Evolutionary conservation across 2,113 vertebrate genomes (phyloP).

Genomic region (Microtus richardsoni): DNA sequence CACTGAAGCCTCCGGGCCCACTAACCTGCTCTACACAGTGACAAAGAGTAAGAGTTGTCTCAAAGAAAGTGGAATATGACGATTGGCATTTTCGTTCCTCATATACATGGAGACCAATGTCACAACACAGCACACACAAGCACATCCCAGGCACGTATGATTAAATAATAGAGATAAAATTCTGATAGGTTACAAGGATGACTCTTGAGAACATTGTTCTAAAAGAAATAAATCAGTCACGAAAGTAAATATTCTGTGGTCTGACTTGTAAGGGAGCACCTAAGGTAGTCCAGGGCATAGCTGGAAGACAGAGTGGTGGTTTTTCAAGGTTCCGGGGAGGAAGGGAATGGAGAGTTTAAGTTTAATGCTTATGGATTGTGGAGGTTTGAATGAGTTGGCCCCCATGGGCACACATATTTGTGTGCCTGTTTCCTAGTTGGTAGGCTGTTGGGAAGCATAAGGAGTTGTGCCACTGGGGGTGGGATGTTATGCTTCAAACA

Average conservation of each 20-base stretch:
- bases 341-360: not conserved
- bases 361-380: not conserved
- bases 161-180: not conserved
- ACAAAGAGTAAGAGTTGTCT: not conserved
- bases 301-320: not conserved
- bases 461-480: no score
- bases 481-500: not conserved
- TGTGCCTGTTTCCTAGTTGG: not conserved
- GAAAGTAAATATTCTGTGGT: not conserved
- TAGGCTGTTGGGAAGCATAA: no score
- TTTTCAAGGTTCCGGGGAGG: fast-evolving
- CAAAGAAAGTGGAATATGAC: not conserved
- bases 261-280: not conserved
- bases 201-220: not conserved
- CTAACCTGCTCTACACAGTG: not conserved
- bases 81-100: not conserved
- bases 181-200: not conserved
- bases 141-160: not conserved
- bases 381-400: not conserved
- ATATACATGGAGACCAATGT: not conserved
- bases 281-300: not conserved
- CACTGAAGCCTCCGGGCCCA: not conserved
- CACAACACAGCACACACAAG: not conserved
- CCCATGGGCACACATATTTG: not conserved
- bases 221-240: not conserved